Conservation (phyloP, 1,140 invertebrate genomes). For the Drosophila hydei region DNA sequence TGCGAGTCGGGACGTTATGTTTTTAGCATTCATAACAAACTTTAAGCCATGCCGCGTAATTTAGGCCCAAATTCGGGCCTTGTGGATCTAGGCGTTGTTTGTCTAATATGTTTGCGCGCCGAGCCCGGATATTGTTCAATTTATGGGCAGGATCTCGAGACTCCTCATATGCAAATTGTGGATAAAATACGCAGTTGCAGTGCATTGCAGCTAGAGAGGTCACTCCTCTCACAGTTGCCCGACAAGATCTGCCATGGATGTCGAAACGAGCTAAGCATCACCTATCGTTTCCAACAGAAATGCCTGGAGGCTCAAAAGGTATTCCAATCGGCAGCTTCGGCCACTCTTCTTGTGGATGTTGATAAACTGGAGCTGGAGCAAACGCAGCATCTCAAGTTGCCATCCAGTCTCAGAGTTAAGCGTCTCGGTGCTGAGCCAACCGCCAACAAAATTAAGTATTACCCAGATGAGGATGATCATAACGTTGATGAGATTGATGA, state of each 20-base stretch:
- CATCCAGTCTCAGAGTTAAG: constrained; percentile 57
- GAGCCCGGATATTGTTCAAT: constrained; percentile 85
- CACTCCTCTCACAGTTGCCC: constrained; percentile 46
- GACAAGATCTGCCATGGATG: constrained; percentile 76
- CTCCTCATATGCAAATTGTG: constrained; percentile 84
- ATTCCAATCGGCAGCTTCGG: constrained; percentile 37
- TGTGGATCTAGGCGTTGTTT: constrained; percentile 86
- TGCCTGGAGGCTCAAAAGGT: constrained; percentile 67
- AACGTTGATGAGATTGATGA: constrained; percentile 1
- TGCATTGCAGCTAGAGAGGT: constrained; percentile 78
- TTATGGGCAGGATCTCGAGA: constrained; percentile 85
- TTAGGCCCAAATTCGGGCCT: constrained; percentile 43
- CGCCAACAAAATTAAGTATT: constrained; percentile 34
- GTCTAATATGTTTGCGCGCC: constrained; percentile 85
- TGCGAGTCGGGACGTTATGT: constrained; percentile 33
- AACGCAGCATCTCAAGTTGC: constrained; percentile 59
- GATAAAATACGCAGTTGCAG: constrained; percentile 86
- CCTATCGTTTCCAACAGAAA: constrained; percentile 76
- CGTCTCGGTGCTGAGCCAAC: constrained; percentile 41
- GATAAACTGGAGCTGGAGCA: constrained; percentile 57
- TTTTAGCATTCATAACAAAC: constrained; percentile 37
- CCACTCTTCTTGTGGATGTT: constrained; percentile 25
- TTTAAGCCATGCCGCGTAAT: constrained; percentile 40
- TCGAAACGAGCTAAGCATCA: constrained; percentile 62
- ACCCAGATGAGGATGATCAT: constrained; percentile 24